Evolutionary conservation across 2,113 vertebrate genomes (phyloP).

Genomic region (Australoheros scitulus): DNA sequence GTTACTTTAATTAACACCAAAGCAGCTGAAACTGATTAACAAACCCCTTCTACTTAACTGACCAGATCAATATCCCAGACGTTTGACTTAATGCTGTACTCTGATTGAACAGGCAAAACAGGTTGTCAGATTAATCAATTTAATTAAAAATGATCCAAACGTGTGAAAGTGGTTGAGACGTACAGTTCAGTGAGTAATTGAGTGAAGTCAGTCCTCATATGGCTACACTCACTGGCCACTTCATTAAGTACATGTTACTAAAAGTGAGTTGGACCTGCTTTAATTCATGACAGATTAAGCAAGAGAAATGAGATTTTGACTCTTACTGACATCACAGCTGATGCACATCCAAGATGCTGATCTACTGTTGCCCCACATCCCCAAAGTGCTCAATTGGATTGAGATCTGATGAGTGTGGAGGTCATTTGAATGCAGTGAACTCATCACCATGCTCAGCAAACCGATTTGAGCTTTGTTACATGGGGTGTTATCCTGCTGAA

Average conservation of each 20-base stretch:
- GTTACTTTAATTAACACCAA: too few relatives aligned
- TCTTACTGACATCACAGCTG: neutral
- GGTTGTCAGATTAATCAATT: rapidly evolving
- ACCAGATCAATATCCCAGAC: too few relatives aligned
- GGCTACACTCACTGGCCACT: rapidly evolving
- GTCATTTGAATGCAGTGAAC: neutral
- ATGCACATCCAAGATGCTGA: neutral
- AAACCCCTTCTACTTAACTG: too few relatives aligned
- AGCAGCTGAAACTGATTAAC: too few relatives aligned
- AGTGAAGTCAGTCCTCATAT: rapidly evolving
- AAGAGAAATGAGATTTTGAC: rapidly evolving
- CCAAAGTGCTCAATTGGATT: too few relatives aligned
- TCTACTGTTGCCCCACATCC: rapidly evolving
- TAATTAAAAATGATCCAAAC: neutral
- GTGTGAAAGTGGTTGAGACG: neutral
- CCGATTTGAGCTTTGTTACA: neutral
- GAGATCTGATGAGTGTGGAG: neutral
- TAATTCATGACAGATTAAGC: neutral
- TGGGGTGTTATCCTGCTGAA: neutral
- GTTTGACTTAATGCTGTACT: too few relatives aligned
- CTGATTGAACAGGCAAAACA: rapidly evolving
- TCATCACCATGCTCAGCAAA: neutral
- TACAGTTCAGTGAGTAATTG: neutral
- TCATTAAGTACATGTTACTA: rapidly evolving
- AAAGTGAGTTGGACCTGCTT: neutral